A percentile compares a stretch with the other conserved stretches of the same genome.
These are phyloP conservation scores for Planiliza haematocheilus DNA, from an alignment of 2,113 vertebrate genomes.

Conservation along the genomic window DNA sequence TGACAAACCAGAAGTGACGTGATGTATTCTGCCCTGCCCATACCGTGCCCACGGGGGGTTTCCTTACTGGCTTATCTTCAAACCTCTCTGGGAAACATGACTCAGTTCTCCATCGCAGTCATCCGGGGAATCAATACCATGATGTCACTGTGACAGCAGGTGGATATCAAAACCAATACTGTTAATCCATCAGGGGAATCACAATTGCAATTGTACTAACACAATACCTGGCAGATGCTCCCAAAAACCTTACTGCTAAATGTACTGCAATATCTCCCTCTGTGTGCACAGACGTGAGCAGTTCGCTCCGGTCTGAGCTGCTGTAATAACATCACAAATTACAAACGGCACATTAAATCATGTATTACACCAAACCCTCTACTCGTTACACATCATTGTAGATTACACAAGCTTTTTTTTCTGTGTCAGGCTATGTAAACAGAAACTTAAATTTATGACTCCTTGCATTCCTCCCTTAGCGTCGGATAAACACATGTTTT, in stretches of 20 bases:
- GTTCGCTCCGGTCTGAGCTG: neutral
- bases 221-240: slow-evolving; percentile 27
- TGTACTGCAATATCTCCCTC: neutral
- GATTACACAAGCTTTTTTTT: slow-evolving; percentile 42
- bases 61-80: slow-evolving; percentile 48
- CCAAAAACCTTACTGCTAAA: slow-evolving; percentile 2
- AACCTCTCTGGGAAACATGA: slow-evolving; percentile 71
- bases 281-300: neutral
- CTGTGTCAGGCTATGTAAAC: slow-evolving; percentile 64
- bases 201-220: slow-evolving; percentile 19
- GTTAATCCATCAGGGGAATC: slow-evolving; percentile 48
- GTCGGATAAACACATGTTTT: slow-evolving; percentile 24
- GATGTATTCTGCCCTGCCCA: slow-evolving; percentile 36
- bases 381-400: slow-evolving; percentile 12
- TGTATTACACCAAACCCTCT: neutral
- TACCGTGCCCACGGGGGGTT: slow-evolving; percentile 50
- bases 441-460: slow-evolving; percentile 66
- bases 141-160: slow-evolving; percentile 69
- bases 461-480: slow-evolving; percentile 45
- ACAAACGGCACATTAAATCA: neutral
- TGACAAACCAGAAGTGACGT: slow-evolving; percentile 11
- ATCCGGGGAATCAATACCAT: slow-evolving; percentile 67
- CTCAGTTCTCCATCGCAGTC: slow-evolving; percentile 56
- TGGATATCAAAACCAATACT: slow-evolving; percentile 49
- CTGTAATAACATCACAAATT: neutral